Evolutionary conservation across 2,797 vertebrate genomes (phyloP).

Genomic region (Mallotus villosus): DNA sequence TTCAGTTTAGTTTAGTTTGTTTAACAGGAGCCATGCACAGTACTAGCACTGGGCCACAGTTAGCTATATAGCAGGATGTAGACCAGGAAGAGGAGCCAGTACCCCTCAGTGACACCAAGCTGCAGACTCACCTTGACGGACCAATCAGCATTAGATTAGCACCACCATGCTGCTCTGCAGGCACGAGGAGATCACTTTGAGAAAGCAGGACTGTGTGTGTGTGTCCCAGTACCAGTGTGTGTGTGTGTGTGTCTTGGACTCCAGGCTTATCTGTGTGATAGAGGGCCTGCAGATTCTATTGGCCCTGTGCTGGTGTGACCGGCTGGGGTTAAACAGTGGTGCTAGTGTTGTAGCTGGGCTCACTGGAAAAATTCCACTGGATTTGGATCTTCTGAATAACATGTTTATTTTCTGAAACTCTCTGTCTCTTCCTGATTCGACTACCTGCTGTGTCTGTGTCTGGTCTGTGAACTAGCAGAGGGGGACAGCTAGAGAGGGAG

Average conservation of each 20-base stretch:
- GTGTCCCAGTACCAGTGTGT: neutral
- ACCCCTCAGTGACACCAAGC: neutral
- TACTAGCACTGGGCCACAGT: too few species aligned
- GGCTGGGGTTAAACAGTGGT: neutral
- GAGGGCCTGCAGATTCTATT: neutral
- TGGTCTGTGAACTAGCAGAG: neutral
- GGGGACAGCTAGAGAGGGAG: slow-evolving; percentile 9
- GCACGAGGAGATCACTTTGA: neutral
- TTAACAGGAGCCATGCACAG: neutral
- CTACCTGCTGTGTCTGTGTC: slow-evolving; percentile 45
- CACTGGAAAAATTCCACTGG: slow-evolving; percentile 61
- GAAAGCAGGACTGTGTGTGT: neutral
- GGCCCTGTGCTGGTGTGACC: neutral
- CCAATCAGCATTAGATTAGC: slow-evolving; percentile 2
- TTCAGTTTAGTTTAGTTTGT: neutral
- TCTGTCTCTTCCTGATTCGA: slow-evolving; percentile 41
- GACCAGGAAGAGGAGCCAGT: neutral
- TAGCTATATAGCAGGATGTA: neutral
- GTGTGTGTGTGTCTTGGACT: neutral
- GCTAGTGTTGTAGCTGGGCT: slow-evolving; percentile 1
- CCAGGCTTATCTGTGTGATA: neutral
- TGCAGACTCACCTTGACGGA: neutral
- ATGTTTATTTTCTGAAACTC: slow-evolving; percentile 61
- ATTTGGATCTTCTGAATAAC: slow-evolving; percentile 63
- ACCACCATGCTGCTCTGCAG: slow-evolving; percentile 3